phyloP scores from a whole-genome alignment of 2,797 vertebrate genomes.

The Danio jaintianensis region DNA sequence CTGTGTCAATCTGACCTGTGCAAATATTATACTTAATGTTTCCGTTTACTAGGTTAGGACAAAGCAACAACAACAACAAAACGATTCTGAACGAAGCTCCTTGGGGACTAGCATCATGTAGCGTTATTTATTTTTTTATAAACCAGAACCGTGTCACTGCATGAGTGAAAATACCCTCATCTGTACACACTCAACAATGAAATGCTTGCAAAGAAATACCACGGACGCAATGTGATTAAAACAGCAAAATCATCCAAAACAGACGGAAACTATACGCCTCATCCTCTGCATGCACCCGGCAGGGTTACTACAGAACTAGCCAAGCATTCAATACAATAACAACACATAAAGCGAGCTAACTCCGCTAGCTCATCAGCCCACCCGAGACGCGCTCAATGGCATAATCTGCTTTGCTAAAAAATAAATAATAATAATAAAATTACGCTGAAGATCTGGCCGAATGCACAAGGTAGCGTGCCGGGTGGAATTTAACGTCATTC shows the following conservation, averaged over 20 bases:
- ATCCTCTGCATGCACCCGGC: neutral
- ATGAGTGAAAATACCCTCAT: neutral
- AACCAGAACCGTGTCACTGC: neutral
- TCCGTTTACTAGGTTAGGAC: too few relatives aligned
- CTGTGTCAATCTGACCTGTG: neutral
- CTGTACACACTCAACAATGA: neutral
- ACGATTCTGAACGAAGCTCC: neutral
- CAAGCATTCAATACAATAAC: conserved; percentile 8
- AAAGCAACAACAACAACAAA: neutral
- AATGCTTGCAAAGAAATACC: neutral
- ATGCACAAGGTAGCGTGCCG: neutral
- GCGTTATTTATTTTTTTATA: neutral
- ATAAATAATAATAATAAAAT: neutral
- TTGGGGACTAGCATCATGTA: neutral
- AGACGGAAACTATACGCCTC: neutral
- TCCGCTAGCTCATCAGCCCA: conserved; percentile 13
- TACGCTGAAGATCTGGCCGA: neutral
- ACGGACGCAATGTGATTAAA: neutral
- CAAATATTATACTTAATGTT: neutral
- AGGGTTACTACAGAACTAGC: conserved; percentile 23
- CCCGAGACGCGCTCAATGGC: neutral
- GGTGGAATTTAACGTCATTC: neutral
- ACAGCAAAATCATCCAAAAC: neutral
- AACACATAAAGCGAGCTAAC: conserved; percentile 5
- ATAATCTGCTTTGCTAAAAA: neutral